Conservation (phyloP, 2,888 invertebrate genomes). For the Eueremaeus valkanovi region DNA sequence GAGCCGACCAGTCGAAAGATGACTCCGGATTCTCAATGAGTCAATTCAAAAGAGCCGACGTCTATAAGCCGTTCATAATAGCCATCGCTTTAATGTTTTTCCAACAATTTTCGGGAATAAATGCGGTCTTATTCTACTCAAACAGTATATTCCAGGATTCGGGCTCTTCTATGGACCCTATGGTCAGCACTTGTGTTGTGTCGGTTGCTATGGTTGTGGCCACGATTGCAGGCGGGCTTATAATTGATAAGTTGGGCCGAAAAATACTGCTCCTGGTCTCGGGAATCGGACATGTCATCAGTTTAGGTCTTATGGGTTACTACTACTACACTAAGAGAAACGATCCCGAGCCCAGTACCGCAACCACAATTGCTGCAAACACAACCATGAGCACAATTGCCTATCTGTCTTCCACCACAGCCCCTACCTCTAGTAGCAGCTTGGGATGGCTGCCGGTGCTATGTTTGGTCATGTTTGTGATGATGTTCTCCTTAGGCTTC, state of each 20-base stretch:
- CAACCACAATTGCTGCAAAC: neutral
- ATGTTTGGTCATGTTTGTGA: constrained; percentile 76
- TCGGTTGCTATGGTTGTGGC: constrained; percentile 83
- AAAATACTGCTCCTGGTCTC: constrained; percentile 82
- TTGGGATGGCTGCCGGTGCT: constrained; percentile 64
- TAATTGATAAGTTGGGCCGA: constrained; percentile 83
- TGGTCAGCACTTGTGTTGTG: constrained; percentile 75
- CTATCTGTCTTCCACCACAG: neutral
- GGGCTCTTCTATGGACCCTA: constrained; percentile 57
- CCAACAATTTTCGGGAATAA: constrained; percentile 91
- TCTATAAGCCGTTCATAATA: constrained; percentile 73
- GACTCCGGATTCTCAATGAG: constrained; percentile 54
- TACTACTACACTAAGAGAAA: constrained; percentile 68
- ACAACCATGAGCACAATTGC: neutral
- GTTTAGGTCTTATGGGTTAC: constrained; percentile 68
- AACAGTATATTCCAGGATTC: constrained; percentile 58
- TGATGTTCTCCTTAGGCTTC: constrained; percentile 81
- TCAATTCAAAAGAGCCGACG: constrained; percentile 66
- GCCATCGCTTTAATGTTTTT: constrained; percentile 87
- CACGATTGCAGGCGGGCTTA: constrained; percentile 68
- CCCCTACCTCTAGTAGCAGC: neutral
- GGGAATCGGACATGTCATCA: constrained; percentile 59
- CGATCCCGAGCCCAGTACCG: constrained; percentile 51
- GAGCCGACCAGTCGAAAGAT: neutral
- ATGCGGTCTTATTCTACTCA: constrained; percentile 92